Conservation (phyloP, 2,113 vertebrate genomes). For the Butorides virescens region DNA sequence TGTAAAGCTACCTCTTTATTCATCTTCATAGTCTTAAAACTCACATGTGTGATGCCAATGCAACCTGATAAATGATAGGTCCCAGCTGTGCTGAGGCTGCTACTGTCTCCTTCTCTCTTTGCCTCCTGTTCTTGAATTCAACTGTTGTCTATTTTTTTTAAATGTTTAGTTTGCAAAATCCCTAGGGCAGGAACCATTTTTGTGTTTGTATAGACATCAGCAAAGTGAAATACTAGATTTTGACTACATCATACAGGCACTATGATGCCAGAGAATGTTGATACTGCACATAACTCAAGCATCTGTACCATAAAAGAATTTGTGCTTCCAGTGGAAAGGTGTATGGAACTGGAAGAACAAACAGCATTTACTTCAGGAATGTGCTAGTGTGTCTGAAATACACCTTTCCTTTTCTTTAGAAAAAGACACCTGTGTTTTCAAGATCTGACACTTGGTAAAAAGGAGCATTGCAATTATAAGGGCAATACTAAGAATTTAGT, state of each 20-base stretch:
- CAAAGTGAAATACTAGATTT: not conserved
- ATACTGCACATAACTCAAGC: not conserved
- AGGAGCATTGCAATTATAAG: not conserved
- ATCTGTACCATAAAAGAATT: not conserved
- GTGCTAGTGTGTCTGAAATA: not conserved
- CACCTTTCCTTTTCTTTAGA: not conserved
- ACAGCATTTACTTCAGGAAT: not conserved
- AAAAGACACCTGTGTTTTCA: not conserved
- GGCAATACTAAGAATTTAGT: not conserved
- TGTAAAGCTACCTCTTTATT: not conserved
- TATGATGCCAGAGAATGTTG: not conserved
- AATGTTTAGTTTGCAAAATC: not conserved
- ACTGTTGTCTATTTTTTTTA: not conserved
- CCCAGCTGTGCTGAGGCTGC: not conserved
- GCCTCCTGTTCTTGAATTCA: not conserved
- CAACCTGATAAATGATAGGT: not conserved
- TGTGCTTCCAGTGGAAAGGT: not conserved
- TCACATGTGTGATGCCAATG: not conserved
- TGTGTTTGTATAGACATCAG: not conserved
- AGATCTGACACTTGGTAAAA: not conserved
- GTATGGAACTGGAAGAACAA: not conserved
- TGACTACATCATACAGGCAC: not conserved
- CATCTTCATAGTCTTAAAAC: not conserved
- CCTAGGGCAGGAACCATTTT: not conserved
- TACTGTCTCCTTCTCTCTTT: not conserved